Base-by-base conservation (phyloP, 2,797 vertebrate genomes). In the Sebastes matsubarae region DNA sequence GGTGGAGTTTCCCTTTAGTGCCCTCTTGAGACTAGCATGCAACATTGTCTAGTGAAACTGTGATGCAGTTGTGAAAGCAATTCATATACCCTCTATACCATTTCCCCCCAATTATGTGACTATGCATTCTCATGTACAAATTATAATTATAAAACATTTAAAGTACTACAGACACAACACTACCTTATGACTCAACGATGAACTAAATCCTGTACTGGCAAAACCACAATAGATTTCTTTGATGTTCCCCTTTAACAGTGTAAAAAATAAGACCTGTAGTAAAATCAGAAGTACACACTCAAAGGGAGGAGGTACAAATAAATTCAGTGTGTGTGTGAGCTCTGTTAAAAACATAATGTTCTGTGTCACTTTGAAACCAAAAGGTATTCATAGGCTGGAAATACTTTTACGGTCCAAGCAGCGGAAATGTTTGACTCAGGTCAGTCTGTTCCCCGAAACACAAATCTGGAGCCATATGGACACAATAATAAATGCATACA, bases 401-500 rank as follows among this genome's bases (percentile, higher is more conserved):
- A 68, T 66, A 24, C 75, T 89, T 88, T 86, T 72, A 84, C 25
- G 81, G 77, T 85, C 58, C 65, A 68, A 75, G 71, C 25, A 87
- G 60, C 6, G 29, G 84, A 87, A 86, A 87, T 54, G 69, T 86
- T 83, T 84, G 84, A 87, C 84, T 88, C 29, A 2, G 81, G 84
- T 89, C 83, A 81, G 83, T 66, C 58, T 46, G 4, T 77, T 89
- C 70, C 77, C 81, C 30, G 25, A 76, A 75, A 81, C 65, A 22
- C 59, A 63, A n/a, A 34, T 55, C 60, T 50, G 34, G 54, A 85
- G 77, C 76, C 85, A 88, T 79, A 78, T 90, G 89, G 87, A 89
- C 77, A 60, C 80, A 87, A 88, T 91, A 89, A 88, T 64, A 88
- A 81, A 86, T 76, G 73, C 89, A 86, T 42, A 89, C 80, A 79